Conservation (phyloP, 2,113 vertebrate genomes). For the Atlantisia rogersi region DNA sequence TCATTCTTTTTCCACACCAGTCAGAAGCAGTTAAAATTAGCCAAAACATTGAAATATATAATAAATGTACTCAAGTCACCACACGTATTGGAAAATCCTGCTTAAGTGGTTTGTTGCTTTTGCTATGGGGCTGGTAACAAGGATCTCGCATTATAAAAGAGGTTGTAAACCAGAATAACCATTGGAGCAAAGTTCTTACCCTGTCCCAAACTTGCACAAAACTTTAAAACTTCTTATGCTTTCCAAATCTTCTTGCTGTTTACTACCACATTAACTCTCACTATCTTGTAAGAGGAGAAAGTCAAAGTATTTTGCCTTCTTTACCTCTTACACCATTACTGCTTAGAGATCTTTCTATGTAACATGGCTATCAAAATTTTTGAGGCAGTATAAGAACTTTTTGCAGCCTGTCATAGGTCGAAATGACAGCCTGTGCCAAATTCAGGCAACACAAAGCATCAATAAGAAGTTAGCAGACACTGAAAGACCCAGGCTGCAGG, state of each 20-base stretch:
- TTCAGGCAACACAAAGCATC: background rate
- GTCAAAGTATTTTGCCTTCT: background rate
- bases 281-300: background rate
- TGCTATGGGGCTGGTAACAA: background rate
- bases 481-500: background rate
- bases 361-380: background rate
- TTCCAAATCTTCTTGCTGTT: background rate
- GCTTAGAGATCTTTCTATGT: background rate
- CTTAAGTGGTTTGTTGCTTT: background rate
- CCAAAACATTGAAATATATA: background rate
- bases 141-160: background rate
- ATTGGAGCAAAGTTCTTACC: background rate
- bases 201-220: background rate
- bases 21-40: constrained; percentile 16
- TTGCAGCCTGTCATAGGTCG: background rate
- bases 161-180: background rate
- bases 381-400: background rate
- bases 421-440: background rate
- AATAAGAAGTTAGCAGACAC: background rate
- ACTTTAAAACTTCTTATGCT: background rate
- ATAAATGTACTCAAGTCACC: background rate
- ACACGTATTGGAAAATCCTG: background rate
- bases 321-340: background rate
- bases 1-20: background rate
- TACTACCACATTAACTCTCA: background rate